Conservation (phyloP, 2,888 invertebrate species). For the Pyrochroa serraticornis region DNA sequence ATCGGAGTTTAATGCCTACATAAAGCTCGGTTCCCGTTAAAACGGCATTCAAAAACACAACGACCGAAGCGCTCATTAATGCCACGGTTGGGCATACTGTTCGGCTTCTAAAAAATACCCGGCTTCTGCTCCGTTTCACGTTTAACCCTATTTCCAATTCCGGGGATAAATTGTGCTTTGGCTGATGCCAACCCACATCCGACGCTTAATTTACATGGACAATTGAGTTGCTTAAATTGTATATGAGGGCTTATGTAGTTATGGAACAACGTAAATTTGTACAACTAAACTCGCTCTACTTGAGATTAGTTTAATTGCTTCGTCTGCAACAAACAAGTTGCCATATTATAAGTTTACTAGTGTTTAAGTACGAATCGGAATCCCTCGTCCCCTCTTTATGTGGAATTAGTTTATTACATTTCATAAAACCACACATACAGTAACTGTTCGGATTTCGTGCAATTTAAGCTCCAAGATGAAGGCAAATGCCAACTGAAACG, state of each 20-base stretch:
- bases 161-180: slow-evolving; percentile 29
- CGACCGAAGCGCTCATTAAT: slow-evolving; percentile 2
- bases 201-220: slow-evolving; percentile 49
- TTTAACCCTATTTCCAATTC: slow-evolving; percentile 29
- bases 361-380: slow-evolving; percentile 36
- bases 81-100: not conserved
- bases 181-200: slow-evolving; percentile 27
- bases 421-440: too few relatives aligned
- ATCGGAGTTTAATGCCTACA: too few relatives aligned
- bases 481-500: too few relatives aligned
- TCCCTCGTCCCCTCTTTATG: slow-evolving; percentile 35
- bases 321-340: slow-evolving; percentile 42
- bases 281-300: slow-evolving; percentile 43
- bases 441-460: too few relatives aligned
- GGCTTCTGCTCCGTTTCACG: slow-evolving; percentile 15
- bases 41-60: too few relatives aligned
- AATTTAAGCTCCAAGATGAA: too few relatives aligned
- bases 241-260: slow-evolving; percentile 50
- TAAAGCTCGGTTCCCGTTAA: too few relatives aligned
- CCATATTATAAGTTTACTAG: slow-evolving; percentile 38
- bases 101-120: slow-evolving; percentile 11
- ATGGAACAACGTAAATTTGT: slow-evolving; percentile 49
- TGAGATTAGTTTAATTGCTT: slow-evolving; percentile 52
- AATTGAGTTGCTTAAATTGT: slow-evolving; percentile 51
- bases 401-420: too few relatives aligned